These are phyloP conservation scores for Hapalemur alaotrensis DNA, from an alignment of 2,797 vertebrate genomes.

Conservation along the genomic window DNA sequence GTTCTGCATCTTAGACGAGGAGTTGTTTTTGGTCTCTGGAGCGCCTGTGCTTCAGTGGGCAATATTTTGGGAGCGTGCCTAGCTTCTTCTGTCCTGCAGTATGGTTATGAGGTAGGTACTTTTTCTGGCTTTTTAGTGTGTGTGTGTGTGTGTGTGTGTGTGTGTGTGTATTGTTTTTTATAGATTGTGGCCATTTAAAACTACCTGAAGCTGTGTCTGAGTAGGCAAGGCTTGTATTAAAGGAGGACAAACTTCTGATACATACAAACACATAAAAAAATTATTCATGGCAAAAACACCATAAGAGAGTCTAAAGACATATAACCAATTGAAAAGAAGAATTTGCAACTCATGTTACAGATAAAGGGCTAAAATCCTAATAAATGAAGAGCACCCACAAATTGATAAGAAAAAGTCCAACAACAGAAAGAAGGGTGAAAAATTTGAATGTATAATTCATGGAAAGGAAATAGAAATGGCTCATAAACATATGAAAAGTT, in stretches of 20 bases:
- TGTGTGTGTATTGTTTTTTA: not conserved
- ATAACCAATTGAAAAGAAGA: not conserved
- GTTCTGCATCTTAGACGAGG: constrained; percentile 86
- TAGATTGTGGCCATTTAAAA: not conserved
- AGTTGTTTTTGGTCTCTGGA: constrained; percentile 97
- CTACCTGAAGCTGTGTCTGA: not conserved
- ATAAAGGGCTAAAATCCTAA: not conserved
- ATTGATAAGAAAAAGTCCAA: not conserved
- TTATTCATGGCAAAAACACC: not conserved
- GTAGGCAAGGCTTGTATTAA: not conserved
- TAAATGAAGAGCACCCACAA: not conserved
- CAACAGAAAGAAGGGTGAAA: not conserved
- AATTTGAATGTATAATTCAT: not conserved
- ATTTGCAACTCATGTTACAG: not conserved
- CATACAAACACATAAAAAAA: not conserved
- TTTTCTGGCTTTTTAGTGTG: not conserved
- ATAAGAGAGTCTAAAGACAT: not conserved
- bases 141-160: not conserved
- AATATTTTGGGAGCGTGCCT: constrained; percentile 97
- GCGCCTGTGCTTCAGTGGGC: constrained; percentile 97
- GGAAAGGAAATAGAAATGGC: not conserved
- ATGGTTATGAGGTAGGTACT: constrained; percentile 94
- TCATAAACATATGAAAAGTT: not conserved
- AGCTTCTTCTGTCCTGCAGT: constrained; percentile 95
- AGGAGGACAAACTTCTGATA: not conserved